Percentiles rank a stretch among this genome's conserved stretches.
phyloP scores from a whole-genome alignment of 2,888 invertebrate species.

The Rosalia funebris region DNA sequence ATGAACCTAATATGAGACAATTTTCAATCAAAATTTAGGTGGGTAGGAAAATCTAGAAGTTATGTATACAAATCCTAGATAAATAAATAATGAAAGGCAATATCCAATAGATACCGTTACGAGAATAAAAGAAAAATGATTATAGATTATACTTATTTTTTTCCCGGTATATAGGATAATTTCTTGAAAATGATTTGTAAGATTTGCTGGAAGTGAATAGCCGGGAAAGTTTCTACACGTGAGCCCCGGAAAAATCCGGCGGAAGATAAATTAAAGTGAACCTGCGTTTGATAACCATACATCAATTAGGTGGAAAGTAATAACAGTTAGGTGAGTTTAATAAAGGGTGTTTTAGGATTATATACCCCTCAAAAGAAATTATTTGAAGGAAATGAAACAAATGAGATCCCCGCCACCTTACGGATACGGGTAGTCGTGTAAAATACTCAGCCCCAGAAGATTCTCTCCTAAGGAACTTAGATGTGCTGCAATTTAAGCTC shows the following conservation, averaged over 20 bases:
- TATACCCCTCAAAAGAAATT: constrained; percentile 47
- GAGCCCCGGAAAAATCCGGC: not conserved
- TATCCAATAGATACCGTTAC: too few species aligned
- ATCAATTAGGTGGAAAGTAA: constrained; percentile 22
- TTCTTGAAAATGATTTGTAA: too few species aligned
- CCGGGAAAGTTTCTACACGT: too few species aligned
- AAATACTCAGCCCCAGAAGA: constrained; percentile 59
- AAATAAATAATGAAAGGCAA: too few species aligned
- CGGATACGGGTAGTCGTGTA: constrained; percentile 55
- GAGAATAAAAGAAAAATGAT: too few species aligned
- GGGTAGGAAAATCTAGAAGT: too few species aligned
- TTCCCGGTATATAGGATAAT: too few species aligned
- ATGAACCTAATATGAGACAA: too few species aligned
- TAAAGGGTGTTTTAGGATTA: constrained; percentile 44
- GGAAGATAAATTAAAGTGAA: not conserved
- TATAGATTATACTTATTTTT: too few species aligned
- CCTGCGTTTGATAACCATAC: constrained; percentile 3
- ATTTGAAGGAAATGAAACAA: constrained; percentile 58
- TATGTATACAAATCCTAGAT: too few species aligned
- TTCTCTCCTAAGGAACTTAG: constrained; percentile 60
- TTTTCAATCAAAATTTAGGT: too few species aligned
- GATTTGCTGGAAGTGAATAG: too few species aligned
- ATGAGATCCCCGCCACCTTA: constrained; percentile 55
- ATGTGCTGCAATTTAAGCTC: constrained; percentile 64
- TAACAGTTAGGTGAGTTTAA: constrained; percentile 42